phyloP scores from a whole-genome alignment of 2,888 invertebrate genomes.

The Xanthostigma xanthostigma region DNA sequence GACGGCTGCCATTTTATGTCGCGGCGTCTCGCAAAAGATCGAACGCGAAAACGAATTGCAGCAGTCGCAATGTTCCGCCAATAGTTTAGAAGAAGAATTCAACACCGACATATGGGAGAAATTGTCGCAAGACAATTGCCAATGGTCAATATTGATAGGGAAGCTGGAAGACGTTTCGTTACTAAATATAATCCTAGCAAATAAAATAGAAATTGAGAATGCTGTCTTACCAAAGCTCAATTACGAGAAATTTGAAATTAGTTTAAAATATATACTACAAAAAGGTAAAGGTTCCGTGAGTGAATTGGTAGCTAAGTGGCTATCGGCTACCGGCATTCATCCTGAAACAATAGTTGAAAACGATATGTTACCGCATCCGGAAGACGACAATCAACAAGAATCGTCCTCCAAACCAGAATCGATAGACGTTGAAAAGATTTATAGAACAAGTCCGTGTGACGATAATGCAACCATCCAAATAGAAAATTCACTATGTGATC shows the following conservation, averaged over 20 bases:
- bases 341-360: constrained; percentile 44
- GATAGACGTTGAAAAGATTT: constrained; percentile 2
- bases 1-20: constrained; percentile 69
- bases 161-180: constrained; percentile 81
- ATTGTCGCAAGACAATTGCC: constrained; percentile 69
- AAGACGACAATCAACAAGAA: constrained; percentile 5
- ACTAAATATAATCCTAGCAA: constrained; percentile 52
- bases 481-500: constrained; percentile 32
- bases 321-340: constrained; percentile 55
- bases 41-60: constrained; percentile 28
- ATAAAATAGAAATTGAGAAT: constrained; percentile 30
- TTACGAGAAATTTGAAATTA: constrained; percentile 41
- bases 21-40: constrained; percentile 47
- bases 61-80: constrained; percentile 15
- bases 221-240: constrained; percentile 36
- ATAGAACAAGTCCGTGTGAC: constrained; percentile 2
- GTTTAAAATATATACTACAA: constrained; percentile 47
- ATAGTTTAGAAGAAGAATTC: constrained; percentile 25
- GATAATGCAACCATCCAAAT: not conserved
- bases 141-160: constrained; percentile 74
- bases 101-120: constrained; percentile 56
- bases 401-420: constrained; percentile 6
- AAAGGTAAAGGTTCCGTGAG: constrained; percentile 71
- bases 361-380: constrained; percentile 27
- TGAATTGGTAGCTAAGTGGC: constrained; percentile 78